These are phyloP conservation scores for Diploscapter pachys DNA, from an alignment of 1,140 invertebrate species.

Conservation along the genomic window DNA sequence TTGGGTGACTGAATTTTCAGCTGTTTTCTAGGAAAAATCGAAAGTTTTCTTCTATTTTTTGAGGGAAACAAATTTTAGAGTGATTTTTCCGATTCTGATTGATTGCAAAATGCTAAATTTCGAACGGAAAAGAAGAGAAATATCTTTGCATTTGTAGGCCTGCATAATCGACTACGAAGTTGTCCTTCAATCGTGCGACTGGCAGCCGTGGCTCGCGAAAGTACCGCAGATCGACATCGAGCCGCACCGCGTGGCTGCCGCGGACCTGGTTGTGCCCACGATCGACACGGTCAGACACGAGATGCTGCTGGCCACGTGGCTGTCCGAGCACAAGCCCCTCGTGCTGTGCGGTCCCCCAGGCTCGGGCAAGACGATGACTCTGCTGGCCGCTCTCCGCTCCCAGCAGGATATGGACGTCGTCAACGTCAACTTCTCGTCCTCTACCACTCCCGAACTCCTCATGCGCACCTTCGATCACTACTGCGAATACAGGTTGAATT, in stretches of 20 bases:
- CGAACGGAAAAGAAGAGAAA: constrained; percentile 13
- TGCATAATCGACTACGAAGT: constrained; percentile 62
- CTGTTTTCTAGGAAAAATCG: too few relatives aligned
- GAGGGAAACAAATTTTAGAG: too few relatives aligned
- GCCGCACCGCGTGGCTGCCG: constrained; percentile 96
- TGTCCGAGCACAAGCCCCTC: constrained; percentile 97
- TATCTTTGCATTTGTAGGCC: constrained; percentile 10
- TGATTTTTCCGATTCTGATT: too few relatives aligned
- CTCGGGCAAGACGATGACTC: constrained; percentile 99
- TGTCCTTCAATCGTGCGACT: constrained; percentile 76
- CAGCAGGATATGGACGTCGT: constrained; percentile 69
- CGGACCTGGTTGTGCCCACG: constrained; percentile 96
- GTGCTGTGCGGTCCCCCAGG: constrained; percentile 97
- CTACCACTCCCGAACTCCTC: constrained; percentile 93
- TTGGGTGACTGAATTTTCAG: too few relatives aligned
- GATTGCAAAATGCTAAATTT: background rate
- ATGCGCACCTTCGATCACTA: constrained; percentile 99
- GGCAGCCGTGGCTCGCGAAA: constrained; percentile 91
- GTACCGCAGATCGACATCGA: constrained; percentile 99
- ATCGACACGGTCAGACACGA: constrained; percentile 97
- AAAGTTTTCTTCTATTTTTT: too few relatives aligned
- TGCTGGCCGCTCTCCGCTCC: constrained; percentile 87
- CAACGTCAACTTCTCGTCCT: constrained; percentile 96
- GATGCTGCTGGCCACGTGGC: constrained; percentile 91
- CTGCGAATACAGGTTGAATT: constrained; percentile 79